These are phyloP conservation scores for Griposia aprilina DNA, from an alignment of 2,888 invertebrate genomes.

Conservation along the genomic window DNA sequence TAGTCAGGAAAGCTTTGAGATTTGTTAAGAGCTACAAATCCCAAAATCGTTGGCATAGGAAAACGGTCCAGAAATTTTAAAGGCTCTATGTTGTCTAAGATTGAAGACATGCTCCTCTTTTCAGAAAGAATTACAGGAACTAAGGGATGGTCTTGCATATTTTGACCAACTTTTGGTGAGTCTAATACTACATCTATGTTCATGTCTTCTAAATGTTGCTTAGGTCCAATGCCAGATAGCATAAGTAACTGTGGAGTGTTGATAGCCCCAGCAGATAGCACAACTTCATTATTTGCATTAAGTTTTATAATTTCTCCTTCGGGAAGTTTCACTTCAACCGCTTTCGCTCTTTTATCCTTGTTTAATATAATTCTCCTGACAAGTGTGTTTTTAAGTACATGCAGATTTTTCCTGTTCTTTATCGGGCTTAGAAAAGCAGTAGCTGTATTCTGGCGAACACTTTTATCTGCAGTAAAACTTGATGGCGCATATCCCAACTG, in stretches of 20 bases:
- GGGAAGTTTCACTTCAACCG: conserved; percentile 72
- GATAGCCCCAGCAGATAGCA: conserved; percentile 79
- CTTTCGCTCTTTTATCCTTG: conserved; percentile 68
- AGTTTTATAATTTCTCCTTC: conserved; percentile 62
- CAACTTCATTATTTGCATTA: conserved; percentile 73
- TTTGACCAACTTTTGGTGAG: conserved; percentile 76
- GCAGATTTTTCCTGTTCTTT: conserved; percentile 74
- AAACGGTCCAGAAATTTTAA: conserved; percentile 69
- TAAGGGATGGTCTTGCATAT: conserved; percentile 78
- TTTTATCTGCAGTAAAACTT: conserved; percentile 68
- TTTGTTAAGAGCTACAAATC: conserved; percentile 74
- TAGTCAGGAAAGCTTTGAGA: conserved; percentile 77
- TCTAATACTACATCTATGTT: conserved; percentile 70
- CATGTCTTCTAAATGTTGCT: conserved; percentile 72
- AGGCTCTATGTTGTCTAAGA: conserved; percentile 66
- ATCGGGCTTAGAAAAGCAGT: conserved; percentile 73
- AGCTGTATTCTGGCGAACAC: conserved; percentile 74
- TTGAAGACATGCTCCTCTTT: conserved; percentile 53
- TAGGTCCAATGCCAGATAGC: conserved; percentile 81
- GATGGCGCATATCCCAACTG: conserved; percentile 75
- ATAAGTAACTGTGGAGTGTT: conserved; percentile 79
- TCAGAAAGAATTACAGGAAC: conserved; percentile 70
- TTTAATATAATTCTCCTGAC: conserved; percentile 75
- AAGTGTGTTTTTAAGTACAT: conserved; percentile 73
- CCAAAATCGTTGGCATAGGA: conserved; percentile 73